Evolutionary conservation across 2,888 invertebrate genomes (phyloP).

Genomic region (Labia minor): DNA sequence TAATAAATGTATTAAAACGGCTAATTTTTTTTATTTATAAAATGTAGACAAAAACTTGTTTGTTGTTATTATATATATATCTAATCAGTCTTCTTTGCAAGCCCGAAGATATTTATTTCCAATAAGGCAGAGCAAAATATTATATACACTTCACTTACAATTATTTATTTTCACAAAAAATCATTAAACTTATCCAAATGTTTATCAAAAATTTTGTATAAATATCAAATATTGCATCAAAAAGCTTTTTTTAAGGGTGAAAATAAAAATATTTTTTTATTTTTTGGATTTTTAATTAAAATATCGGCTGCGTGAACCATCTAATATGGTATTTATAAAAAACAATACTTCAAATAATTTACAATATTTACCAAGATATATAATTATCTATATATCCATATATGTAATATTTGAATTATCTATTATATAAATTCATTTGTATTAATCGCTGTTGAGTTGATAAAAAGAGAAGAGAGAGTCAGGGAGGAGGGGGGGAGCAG

Average conservation of each 20-base stretch:
- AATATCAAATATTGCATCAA: constrained; percentile 13
- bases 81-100: constrained; percentile 13
- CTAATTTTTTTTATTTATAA: background rate
- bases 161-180: background rate
- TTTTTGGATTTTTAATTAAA: background rate
- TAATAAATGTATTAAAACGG: background rate
- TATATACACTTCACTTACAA: constrained; percentile 13
- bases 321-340: too few species aligned
- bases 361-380: too few species aligned
- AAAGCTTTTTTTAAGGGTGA: constrained; percentile 1
- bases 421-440: too few species aligned
- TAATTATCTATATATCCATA: too few species aligned
- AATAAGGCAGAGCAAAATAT: constrained; percentile 13
- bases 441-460: too few species aligned
- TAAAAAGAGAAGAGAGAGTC: too few species aligned
- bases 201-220: constrained; percentile 13
- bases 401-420: too few species aligned
- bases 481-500: too few species aligned
- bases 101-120: constrained; percentile 6
- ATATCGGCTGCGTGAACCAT: background rate
- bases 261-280: too few species aligned
- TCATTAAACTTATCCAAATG: background rate
- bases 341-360: too few species aligned
- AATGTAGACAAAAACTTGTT: constrained; percentile 3
- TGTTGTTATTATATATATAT: constrained; percentile 13